Conservation (phyloP, 2,888 invertebrate species). For the Tenthredo amoena region DNA sequence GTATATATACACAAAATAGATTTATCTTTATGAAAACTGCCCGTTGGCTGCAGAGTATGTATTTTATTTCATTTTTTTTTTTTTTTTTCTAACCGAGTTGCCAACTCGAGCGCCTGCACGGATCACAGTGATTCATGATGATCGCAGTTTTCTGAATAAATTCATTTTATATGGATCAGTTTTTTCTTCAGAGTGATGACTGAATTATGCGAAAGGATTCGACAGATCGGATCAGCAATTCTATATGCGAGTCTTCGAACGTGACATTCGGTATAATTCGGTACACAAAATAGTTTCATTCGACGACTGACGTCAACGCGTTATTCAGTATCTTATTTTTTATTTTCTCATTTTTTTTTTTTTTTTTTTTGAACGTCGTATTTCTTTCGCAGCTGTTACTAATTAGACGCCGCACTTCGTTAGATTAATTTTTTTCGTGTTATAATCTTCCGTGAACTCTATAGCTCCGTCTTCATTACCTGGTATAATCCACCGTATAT, state of each 20-base stretch:
- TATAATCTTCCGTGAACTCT: neutral
- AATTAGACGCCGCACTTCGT: constrained; percentile 5
- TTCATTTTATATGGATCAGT: constrained; percentile 10
- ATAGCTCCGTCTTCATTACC: neutral
- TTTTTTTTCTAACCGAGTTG: neutral
- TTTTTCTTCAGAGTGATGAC: neutral
- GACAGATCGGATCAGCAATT: neutral
- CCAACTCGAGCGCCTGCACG: neutral
- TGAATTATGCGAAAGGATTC: neutral
- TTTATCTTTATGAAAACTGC: constrained; percentile 10
- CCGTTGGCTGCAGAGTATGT: neutral
- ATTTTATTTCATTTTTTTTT: neutral
- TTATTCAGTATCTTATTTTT: neutral
- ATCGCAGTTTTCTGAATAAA: constrained; percentile 4
- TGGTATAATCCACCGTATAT: neutral
- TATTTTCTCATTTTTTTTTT: neutral
- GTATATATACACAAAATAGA: neutral
- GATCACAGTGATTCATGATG: neutral
- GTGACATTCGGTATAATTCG: neutral
- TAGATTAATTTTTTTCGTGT: neutral
- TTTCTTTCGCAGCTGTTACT: constrained; percentile 3
- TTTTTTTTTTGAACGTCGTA: neutral
- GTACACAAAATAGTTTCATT: neutral
- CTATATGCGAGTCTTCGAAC: neutral
- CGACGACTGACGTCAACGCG: neutral